These are phyloP conservation scores for Ochotona princeps DNA, from an alignment of 2,113 vertebrate species.

Conservation along the genomic window DNA sequence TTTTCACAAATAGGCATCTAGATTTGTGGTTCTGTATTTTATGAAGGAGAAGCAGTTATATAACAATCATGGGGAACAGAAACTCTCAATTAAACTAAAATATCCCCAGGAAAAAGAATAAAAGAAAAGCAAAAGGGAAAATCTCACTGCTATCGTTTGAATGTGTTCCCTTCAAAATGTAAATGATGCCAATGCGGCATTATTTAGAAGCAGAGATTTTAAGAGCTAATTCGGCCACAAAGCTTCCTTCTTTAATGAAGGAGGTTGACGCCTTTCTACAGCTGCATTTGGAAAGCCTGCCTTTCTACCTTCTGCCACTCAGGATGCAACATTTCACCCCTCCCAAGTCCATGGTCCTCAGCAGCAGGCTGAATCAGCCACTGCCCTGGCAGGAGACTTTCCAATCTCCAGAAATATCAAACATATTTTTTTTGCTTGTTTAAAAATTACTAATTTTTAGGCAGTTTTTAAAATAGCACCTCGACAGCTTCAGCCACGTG, in stretches of 20 bases:
- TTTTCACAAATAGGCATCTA: background rate
- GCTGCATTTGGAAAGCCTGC: background rate
- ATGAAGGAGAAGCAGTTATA: background rate
- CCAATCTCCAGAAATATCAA: background rate
- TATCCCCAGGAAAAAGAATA: background rate
- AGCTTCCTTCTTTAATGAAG: background rate
- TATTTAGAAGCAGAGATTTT: background rate
- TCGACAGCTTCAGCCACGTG: background rate
- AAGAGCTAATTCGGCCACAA: background rate
- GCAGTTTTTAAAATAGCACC: background rate
- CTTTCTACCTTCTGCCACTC: background rate
- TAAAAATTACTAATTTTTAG: background rate
- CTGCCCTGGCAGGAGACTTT: background rate
- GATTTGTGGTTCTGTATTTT: background rate
- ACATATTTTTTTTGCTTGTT: background rate
- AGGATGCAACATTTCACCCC: background rate
- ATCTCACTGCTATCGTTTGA: background rate
- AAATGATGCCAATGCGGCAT: background rate
- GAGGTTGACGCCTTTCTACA: fast-evolving
- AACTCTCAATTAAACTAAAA: background rate
- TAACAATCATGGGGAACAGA: background rate
- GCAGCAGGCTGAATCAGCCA: background rate
- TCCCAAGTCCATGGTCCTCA: background rate
- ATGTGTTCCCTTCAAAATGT: background rate
- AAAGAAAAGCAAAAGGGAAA: background rate